phyloP scores from a whole-genome alignment of 2,113 vertebrate species.

The Psittacara wagleri region DNA sequence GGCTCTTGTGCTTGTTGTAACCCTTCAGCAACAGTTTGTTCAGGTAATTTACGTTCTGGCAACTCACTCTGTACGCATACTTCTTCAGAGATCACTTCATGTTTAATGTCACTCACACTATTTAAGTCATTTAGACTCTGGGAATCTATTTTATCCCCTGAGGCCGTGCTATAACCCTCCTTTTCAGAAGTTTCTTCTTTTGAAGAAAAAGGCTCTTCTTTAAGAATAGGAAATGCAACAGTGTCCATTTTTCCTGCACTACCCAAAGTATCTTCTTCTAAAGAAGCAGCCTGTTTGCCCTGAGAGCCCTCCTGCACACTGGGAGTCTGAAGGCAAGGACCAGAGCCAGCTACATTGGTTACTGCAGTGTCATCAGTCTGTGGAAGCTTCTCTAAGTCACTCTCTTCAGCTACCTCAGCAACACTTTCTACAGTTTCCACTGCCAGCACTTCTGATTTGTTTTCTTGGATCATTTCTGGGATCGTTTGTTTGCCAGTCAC shows the following conservation, averaged over 20 bases:
- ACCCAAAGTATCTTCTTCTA: background rate
- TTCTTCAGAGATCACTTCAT: slow-evolving; percentile 19
- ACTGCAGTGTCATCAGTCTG: background rate
- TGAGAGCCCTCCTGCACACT: background rate
- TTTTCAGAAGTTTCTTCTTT: background rate
- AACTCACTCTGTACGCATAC: background rate
- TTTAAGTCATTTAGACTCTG: slow-evolving; percentile 9
- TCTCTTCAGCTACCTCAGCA: background rate
- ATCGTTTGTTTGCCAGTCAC: slow-evolving; percentile 23
- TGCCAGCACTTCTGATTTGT: background rate
- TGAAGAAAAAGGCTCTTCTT: background rate
- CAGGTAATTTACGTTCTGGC: background rate
- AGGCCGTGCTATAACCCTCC: background rate
- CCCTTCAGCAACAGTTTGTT: background rate
- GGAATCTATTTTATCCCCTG: background rate
- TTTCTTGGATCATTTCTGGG: background rate
- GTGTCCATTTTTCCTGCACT: background rate
- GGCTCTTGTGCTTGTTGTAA: slow-evolving; percentile 7
- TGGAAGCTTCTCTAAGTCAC: background rate
- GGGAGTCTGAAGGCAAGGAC: background rate
- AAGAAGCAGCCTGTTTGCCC: background rate
- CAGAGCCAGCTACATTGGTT: background rate
- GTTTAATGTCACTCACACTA: background rate
- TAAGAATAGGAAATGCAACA: background rate
- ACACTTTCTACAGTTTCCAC: background rate